Evolutionary conservation across 2,797 vertebrate species (phyloP), one percentile per base, ranked within the genome.

Genomic region (Cuniculus paca): DNA sequence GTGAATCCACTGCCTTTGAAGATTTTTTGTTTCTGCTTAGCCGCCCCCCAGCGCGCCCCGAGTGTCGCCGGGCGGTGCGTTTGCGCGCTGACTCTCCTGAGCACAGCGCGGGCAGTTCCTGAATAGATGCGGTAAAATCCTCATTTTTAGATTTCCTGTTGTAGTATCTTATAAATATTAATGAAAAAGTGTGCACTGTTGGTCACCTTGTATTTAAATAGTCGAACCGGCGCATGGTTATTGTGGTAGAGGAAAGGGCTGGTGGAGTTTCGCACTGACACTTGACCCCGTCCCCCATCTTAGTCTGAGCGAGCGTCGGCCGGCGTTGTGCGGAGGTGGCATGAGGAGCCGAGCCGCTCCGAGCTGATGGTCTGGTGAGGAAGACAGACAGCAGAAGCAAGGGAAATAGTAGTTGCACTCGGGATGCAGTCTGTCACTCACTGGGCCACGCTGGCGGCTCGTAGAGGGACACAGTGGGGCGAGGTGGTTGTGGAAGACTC

Each of bases 1-100:
- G 54, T 81, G 86, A 74, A 85, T 91, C n/a, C 48, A 39, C 8
- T 92, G 22, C 20, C 68, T 93, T 94, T 91, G 89, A 39, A 90
- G 36, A 45, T 86, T 88, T 42, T 20, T 45, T 60, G 7, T 63
- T 36, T 68, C 36, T 68, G 16, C 17, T 68, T 7, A 17, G 6
- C 34, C 34, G 2, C 36, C 5, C 13, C 12, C 24, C 36, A 39
- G 68, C 2, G 10, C 24, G 2, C 36, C 22, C 68, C 5, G 63
- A 39, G 36, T 3, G 5, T 26, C 36, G 24, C 68, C 39, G 4
- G 68, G 36, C 68, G 42, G 22, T 11, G 2, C 11, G 22, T 72
- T 39, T 42, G 11, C 6, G 2, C 13, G 5, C 68, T 70, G 19
- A 36, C 65, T 61, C 24, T 54, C 54, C 20, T 19, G 9, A 72